phyloP scores from a whole-genome alignment of 1,140 invertebrate species.

The Sycobia sp. region DNA sequence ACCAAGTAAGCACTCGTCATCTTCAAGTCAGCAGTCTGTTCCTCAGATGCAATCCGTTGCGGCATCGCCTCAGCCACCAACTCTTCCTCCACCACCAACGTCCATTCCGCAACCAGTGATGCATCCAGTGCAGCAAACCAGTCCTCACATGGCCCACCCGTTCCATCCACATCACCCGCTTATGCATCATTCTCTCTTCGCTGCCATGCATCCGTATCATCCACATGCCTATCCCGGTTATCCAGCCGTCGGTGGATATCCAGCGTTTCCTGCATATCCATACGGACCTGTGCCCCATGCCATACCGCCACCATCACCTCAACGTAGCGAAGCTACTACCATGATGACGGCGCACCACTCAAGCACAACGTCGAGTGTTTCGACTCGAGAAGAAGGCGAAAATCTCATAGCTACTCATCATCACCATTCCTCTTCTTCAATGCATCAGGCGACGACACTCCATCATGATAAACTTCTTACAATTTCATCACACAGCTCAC shows the following conservation, averaged over 20 bases:
- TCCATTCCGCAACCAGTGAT: constrained; percentile 73
- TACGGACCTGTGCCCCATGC: constrained; percentile 75
- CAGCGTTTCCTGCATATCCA: constrained; percentile 67
- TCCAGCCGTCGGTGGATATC: constrained; percentile 62
- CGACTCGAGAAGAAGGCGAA: constrained; percentile 63
- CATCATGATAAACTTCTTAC: constrained; percentile 57
- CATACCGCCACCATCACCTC: constrained; percentile 71
- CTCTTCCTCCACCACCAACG: constrained; percentile 66
- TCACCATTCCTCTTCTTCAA: constrained; percentile 55
- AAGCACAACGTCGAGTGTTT: constrained; percentile 66
- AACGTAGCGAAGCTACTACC: constrained; percentile 68
- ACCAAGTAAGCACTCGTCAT: constrained; percentile 43
- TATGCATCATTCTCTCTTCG: constrained; percentile 72
- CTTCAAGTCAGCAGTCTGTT: constrained; percentile 53
- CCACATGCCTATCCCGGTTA: constrained; percentile 73
- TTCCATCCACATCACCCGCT: constrained; percentile 70
- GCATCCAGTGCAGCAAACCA: constrained; percentile 71
- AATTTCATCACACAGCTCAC: constrained; percentile 55
- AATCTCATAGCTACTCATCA: constrained; percentile 59
- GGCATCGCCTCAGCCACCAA: constrained; percentile 55
- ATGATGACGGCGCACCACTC: constrained; percentile 72
- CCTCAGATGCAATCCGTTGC: constrained; percentile 52
- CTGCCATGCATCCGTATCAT: constrained; percentile 72
- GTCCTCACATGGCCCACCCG: constrained; percentile 67
- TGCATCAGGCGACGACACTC: constrained; percentile 55